Evolutionary conservation across 2,113 vertebrate genomes (phyloP).

Genomic region (Vanacampus margaritifer): DNA sequence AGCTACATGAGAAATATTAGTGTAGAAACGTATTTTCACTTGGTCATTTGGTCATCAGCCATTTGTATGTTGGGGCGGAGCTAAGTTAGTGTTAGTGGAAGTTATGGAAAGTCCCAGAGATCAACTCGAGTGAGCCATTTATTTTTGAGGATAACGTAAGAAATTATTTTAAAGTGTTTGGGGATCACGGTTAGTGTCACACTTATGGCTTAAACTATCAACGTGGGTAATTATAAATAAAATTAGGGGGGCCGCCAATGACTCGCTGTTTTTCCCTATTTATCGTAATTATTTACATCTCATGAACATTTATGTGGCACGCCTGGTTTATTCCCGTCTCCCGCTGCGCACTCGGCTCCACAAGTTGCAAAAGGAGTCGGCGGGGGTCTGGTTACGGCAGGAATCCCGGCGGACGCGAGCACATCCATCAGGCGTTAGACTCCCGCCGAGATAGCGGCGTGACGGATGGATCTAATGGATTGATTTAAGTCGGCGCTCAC

Average conservation of each 20-base stretch:
- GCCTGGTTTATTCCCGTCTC: not conserved
- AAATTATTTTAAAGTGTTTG: not conserved
- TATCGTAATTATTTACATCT: not conserved
- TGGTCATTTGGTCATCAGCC: no score
- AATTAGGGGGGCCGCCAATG: not conserved
- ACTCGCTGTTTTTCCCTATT: not conserved
- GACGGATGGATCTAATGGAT: conserved; percentile 69
- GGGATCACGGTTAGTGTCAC: not conserved
- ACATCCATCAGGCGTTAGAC: conserved; percentile 66
- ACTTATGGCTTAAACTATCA: no score
- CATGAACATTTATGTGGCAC: not conserved
- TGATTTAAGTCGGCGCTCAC: conserved; percentile 58
- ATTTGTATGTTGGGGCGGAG: no score
- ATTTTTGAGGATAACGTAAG: not conserved
- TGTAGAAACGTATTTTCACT: no score
- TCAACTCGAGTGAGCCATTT: not conserved
- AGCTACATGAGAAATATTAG: no score
- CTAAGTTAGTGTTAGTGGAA: not conserved
- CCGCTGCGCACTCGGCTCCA: not conserved
- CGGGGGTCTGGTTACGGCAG: conserved; percentile 38
- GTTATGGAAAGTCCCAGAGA: not conserved
- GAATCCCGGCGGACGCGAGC: conserved; percentile 46
- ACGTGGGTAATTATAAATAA: no score
- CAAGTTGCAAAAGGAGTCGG: conserved; percentile 14
- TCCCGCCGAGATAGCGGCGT: conserved; percentile 63